Conservation (phyloP, 2,113 vertebrate species). For the Oncorhynchus clarkii region DNA sequence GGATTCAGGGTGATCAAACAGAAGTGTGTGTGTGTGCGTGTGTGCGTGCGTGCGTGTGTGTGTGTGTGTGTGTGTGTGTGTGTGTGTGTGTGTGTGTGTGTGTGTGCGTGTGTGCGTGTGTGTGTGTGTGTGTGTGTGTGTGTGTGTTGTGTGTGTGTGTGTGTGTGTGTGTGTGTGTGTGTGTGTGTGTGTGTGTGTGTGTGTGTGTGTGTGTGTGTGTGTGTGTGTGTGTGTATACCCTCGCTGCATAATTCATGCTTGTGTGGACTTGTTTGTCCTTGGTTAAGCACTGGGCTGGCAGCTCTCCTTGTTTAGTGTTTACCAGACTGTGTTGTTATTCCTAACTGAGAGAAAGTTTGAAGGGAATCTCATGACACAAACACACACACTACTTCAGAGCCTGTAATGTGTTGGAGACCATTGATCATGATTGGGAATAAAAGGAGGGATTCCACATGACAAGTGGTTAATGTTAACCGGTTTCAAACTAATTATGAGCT, state of each 20-base stretch:
- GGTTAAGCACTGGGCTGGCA: constrained; percentile 36
- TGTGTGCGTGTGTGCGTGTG: not conserved
- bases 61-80: not conserved
- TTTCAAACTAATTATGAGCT: not conserved
- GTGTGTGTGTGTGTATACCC: not conserved
- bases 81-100: not conserved
- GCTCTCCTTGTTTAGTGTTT: constrained; percentile 24
- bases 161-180: not conserved
- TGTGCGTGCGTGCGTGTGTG: not conserved
- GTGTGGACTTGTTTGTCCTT: constrained; percentile 57
- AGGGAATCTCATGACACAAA: constrained; percentile 15
- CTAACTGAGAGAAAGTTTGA: constrained; percentile 23
- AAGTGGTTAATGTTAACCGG: not conserved
- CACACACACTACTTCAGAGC: constrained; percentile 5
- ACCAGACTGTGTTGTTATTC: constrained; percentile 20
- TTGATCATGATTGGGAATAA: not conserved
- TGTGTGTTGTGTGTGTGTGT: not conserved
- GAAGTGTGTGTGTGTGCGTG: not conserved
- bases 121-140: not conserved
- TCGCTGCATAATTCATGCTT: constrained; percentile 33
- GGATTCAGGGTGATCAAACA: constrained; percentile 23
- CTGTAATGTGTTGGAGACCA: not conserved
- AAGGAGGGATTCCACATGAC: constrained; percentile 10
- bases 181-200: not conserved
- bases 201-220: not conserved